Percentiles rank a stretch among this genome's conserved stretches.
Evolutionary conservation across 2,113 vertebrate genomes (phyloP).

Genomic region (Psammodynastes pulverulentus): DNA sequence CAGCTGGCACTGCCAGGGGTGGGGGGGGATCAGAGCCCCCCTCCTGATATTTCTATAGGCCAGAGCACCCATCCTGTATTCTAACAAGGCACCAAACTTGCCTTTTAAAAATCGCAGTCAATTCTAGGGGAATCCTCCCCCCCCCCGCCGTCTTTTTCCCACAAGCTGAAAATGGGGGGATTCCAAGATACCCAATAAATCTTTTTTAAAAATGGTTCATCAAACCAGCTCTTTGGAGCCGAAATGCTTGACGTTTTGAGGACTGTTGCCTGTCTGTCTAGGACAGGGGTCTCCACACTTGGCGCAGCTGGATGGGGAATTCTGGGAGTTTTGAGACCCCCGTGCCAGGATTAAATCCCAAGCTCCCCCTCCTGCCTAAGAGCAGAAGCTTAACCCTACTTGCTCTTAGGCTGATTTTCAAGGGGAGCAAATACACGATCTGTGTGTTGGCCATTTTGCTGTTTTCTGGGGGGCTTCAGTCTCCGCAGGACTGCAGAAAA

Average conservation of each 20-base stretch:
- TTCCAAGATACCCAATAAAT: background rate
- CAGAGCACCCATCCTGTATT: background rate
- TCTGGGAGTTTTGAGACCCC: background rate
- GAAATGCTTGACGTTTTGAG: background rate
- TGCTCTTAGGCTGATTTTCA: background rate
- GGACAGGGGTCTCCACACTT: background rate
- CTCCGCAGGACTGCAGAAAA: background rate
- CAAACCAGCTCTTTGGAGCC: background rate
- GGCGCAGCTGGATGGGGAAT: background rate
- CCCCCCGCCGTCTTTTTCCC: background rate
- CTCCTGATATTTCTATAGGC: background rate
- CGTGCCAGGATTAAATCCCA: background rate
- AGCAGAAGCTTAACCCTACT: background rate
- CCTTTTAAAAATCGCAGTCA: background rate
- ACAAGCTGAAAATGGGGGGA: background rate
- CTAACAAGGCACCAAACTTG: background rate
- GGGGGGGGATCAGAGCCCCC: background rate
- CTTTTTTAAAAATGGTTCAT: background rate
- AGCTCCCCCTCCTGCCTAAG: background rate
- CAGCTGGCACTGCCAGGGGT: background rate
- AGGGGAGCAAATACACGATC: background rate
- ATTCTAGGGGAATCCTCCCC: background rate
- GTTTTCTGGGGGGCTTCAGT: background rate
- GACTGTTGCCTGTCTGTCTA: background rate
- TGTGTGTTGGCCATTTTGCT: background rate